Evolutionary conservation across 2,888 invertebrate species (phyloP).

Genomic region (Stenchaetothrips biformis): DNA sequence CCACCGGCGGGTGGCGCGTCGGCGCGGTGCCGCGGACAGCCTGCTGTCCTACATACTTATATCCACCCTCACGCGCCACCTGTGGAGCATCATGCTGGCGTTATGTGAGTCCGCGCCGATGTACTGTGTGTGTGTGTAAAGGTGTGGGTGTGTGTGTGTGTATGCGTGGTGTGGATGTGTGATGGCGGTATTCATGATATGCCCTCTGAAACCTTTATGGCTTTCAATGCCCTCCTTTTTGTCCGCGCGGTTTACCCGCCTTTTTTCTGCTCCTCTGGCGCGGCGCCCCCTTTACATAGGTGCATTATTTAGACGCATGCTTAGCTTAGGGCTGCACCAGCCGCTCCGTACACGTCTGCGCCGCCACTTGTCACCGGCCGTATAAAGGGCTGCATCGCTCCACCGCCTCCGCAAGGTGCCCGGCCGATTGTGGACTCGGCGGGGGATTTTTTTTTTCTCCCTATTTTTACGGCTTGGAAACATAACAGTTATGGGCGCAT

Average conservation of each 20-base stretch:
- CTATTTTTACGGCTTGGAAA: too few species aligned
- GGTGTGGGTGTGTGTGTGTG: background rate
- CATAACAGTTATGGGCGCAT: too few species aligned
- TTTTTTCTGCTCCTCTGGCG: background rate
- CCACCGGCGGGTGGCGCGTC: constrained; percentile 26
- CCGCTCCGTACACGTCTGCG: too few species aligned
- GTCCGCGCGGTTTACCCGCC: background rate
- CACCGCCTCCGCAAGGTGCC: too few species aligned
- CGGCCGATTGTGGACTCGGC: too few species aligned
- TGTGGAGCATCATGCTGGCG: background rate
- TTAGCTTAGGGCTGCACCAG: too few species aligned
- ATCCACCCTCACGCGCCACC: background rate
- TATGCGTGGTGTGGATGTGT: background rate
- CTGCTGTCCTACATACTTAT: constrained; percentile 4
- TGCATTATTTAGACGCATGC: too few species aligned
- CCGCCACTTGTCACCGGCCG: too few species aligned
- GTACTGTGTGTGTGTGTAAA: background rate
- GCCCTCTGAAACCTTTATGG: constrained; percentile 18
- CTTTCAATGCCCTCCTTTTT: constrained; percentile 23
- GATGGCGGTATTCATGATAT: constrained; percentile 16
- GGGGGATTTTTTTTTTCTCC: too few species aligned
- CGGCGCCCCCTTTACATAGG: too few species aligned
- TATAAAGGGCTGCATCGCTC: too few species aligned
- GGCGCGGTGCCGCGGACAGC: constrained; percentile 40
- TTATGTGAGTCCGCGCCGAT: background rate